Percentiles rank a stretch among this genome's conserved stretches.
Conservation (phyloP, 2,113 vertebrate species). For the Pachycephala philippinensis region DNA sequence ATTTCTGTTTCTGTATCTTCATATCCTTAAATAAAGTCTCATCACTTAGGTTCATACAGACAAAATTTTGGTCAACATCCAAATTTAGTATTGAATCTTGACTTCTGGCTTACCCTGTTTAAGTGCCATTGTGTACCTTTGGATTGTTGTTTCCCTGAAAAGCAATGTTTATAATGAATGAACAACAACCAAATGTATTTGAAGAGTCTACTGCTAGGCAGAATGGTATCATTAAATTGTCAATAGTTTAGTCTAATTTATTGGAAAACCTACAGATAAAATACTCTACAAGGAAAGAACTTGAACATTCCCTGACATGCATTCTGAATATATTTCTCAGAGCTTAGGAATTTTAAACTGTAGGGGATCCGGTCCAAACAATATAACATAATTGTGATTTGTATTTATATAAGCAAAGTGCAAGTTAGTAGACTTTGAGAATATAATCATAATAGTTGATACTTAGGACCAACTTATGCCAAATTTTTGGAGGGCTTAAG, state of each 20-base stretch:
- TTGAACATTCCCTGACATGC: not conserved
- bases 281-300: not conserved
- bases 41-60: not conserved
- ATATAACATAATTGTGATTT: not conserved
- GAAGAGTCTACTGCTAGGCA: not conserved
- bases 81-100: not conserved
- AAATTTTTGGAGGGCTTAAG: not conserved
- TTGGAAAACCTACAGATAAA: not conserved
- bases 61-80: not conserved
- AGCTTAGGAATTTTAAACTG: constrained; percentile 28
- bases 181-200: not conserved
- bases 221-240: not conserved
- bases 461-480: not conserved
- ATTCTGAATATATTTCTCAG: constrained; percentile 32
- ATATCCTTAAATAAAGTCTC: not conserved
- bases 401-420: not conserved
- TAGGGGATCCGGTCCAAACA: not conserved
- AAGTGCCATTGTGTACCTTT: not conserved
- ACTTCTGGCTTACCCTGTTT: not conserved
- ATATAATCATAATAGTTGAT: not conserved
- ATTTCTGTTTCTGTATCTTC: not conserved
- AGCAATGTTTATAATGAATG: not conserved
- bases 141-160: not conserved
- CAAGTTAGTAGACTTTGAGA: not conserved
- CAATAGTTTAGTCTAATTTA: not conserved